phyloP scores from a whole-genome alignment of 2,797 vertebrate species.

The Diglossa cyanea region DNA sequence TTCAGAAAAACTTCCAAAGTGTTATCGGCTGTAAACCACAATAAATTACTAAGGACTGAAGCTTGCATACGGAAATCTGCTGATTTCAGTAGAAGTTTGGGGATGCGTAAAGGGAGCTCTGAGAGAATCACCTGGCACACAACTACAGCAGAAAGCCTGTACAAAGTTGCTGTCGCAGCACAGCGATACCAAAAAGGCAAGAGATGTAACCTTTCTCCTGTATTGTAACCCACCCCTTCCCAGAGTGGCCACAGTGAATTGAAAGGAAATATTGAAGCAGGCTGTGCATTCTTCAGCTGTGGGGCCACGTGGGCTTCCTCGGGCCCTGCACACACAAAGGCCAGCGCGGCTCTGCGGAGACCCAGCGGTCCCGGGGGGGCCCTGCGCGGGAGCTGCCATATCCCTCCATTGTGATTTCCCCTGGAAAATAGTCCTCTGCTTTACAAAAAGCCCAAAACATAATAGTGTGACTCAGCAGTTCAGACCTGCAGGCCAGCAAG shows the following conservation, averaged over 20 bases:
- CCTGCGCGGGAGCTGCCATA: background rate
- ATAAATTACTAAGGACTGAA: background rate
- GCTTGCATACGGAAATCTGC: background rate
- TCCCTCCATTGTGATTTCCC: constrained; percentile 48
- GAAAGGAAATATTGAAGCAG: constrained; percentile 41
- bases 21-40: background rate
- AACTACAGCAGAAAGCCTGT: background rate
- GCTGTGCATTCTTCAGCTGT: background rate
- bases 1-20: background rate
- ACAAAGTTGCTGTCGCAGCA: background rate
- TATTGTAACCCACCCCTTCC: constrained; percentile 16
- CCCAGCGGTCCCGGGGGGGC: background rate
- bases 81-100: background rate
- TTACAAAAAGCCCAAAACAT: constrained; percentile 42
- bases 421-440: background rate
- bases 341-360: background rate
- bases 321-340: constrained; percentile 30
- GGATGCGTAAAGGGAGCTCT: background rate
- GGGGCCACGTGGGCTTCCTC: constrained; percentile 3
- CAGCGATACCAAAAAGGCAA: background rate
- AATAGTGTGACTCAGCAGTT: constrained; percentile 50
- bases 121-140: background rate
- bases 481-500: background rate
- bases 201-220: constrained; percentile 45
- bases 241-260: constrained; percentile 17